Evolutionary conservation across 2,888 invertebrate genomes (phyloP).

Genomic region (Monoplex corrugatus): DNA sequence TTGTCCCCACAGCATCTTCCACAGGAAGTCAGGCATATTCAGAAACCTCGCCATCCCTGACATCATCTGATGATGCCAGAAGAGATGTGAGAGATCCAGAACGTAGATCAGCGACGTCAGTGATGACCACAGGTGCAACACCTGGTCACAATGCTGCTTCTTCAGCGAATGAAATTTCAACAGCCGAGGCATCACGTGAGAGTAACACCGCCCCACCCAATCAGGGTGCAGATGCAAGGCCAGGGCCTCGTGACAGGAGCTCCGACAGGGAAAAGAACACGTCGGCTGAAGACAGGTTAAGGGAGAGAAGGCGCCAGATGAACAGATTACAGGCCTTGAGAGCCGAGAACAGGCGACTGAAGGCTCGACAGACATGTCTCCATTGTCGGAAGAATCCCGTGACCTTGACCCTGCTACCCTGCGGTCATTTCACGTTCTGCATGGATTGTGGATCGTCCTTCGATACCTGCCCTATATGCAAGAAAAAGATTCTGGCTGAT

Average conservation of each 20-base stretch:
- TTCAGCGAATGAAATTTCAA: background rate
- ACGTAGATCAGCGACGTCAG: background rate
- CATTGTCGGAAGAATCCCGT: constrained; percentile 37
- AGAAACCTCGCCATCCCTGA: background rate
- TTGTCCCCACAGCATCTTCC: background rate
- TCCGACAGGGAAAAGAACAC: background rate
- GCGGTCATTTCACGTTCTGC: constrained; percentile 47
- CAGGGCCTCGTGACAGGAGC: constrained; percentile 2
- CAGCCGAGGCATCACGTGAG: background rate
- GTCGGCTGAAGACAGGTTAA: background rate
- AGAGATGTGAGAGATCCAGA: background rate
- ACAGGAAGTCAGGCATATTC: background rate
- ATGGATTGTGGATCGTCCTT: constrained; percentile 24
- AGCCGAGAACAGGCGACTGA: constrained; percentile 31
- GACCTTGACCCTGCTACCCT: constrained; percentile 41
- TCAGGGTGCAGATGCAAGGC: background rate
- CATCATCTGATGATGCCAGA: background rate
- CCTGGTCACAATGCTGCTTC: background rate
- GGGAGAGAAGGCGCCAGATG: constrained; percentile 3
- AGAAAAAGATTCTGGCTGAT: constrained; percentile 38
- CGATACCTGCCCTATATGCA: constrained; percentile 29
- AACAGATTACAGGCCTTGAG: background rate
- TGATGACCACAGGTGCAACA: background rate
- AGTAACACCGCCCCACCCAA: background rate
- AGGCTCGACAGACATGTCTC: constrained; percentile 21